phyloP scores from a whole-genome alignment of 2,888 invertebrate genomes.

The Taphrorychus bicolor region DNA sequence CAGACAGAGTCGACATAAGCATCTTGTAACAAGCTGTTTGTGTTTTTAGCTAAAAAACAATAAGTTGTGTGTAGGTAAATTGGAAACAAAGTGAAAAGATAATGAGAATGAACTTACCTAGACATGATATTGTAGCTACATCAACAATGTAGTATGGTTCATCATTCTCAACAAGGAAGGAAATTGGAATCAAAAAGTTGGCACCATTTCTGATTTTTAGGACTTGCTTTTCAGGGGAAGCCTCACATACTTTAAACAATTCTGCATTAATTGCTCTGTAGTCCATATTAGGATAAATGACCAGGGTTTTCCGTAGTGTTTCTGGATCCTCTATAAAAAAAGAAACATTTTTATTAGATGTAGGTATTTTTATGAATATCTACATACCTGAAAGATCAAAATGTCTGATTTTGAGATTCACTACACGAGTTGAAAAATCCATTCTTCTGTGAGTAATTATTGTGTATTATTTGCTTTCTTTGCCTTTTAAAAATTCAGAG shows the following conservation, averaged over 20 bases:
- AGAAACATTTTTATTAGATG: not conserved
- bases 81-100: not conserved
- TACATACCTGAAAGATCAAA: constrained; percentile 51
- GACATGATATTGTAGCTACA: constrained; percentile 59
- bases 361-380: not conserved
- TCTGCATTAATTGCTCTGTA: constrained; percentile 52
- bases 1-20: constrained; percentile 62
- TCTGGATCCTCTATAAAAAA: constrained; percentile 51
- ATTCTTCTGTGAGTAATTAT: not conserved
- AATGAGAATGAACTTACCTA: constrained; percentile 53
- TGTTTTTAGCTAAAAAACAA: constrained; percentile 45
- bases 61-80: constrained; percentile 23
- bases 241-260: constrained; percentile 51
- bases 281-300: constrained; percentile 50
- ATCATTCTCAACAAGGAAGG: constrained; percentile 55
- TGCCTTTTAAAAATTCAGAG: too few species aligned
- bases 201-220: constrained; percentile 60
- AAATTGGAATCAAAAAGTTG: constrained; percentile 59
- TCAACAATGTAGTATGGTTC: constrained; percentile 57
- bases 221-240: constrained; percentile 57
- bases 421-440: constrained; percentile 35
- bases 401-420: constrained; percentile 51
- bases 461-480: not conserved
- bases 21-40: constrained; percentile 55
- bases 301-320: constrained; percentile 48